phyloP scores from a whole-genome alignment of 2,888 invertebrate species.

The Dynastes maya region DNA sequence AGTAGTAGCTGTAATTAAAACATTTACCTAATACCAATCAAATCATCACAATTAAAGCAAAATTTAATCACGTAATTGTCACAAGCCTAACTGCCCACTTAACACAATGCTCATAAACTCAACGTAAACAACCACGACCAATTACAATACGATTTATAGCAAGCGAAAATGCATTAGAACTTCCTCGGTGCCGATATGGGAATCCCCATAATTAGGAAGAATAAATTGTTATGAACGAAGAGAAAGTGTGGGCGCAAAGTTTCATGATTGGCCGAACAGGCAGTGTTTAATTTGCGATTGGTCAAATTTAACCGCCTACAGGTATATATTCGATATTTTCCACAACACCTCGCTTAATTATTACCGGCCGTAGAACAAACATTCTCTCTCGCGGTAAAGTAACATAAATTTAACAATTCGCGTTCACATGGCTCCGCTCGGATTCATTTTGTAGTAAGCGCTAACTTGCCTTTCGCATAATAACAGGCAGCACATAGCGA shows the following conservation, averaged over 20 bases:
- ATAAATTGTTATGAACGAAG: constrained; percentile 52
- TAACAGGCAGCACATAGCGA: neutral
- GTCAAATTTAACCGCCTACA: constrained; percentile 54
- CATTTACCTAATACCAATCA: too few relatives aligned
- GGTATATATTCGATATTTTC: constrained; percentile 43
- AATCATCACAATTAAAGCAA: too few relatives aligned
- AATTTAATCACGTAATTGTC: too few relatives aligned
- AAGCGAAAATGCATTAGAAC: constrained; percentile 21
- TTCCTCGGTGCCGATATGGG: neutral
- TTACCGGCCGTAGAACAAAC: constrained; percentile 9
- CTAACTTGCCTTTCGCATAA: neutral
- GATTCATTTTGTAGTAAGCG: too few relatives aligned
- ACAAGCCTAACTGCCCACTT: neutral
- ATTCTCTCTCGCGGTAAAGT: constrained; percentile 4
- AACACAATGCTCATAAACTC: too few relatives aligned
- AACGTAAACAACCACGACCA: neutral
- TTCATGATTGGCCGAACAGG: constrained; percentile 53
- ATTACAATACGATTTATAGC: constrained; percentile 3
- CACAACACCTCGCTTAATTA: constrained; percentile 38
- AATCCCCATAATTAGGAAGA: constrained; percentile 44
- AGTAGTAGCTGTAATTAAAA: too few relatives aligned
- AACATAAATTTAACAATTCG: constrained; percentile 14
- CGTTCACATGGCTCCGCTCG: neutral
- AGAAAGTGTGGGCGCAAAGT: constrained; percentile 55
- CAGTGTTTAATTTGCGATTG: constrained; percentile 53